These are phyloP conservation scores for Anguilla obscura DNA, from an alignment of 2,797 vertebrate genomes.

Conservation along the genomic window DNA sequence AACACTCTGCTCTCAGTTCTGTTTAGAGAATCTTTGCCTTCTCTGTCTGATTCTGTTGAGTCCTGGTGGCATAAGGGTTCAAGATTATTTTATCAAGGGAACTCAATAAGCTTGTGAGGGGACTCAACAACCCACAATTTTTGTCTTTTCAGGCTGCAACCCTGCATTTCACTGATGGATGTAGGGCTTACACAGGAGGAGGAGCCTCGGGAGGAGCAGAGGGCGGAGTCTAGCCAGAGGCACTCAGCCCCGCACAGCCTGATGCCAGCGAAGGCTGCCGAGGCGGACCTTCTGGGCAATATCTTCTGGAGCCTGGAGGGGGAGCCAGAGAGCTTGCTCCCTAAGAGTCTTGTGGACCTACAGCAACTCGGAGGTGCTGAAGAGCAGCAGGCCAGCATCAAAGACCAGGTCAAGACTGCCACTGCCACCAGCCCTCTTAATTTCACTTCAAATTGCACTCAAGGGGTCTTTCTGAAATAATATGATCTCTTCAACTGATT, in stretches of 20 bases:
- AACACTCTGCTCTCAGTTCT: not conserved
- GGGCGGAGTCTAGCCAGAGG: not conserved
- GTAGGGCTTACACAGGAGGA: not conserved
- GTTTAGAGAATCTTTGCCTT: not conserved
- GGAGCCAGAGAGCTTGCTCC: constrained; percentile 8
- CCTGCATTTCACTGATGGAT: not conserved
- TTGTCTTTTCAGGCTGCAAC: not conserved
- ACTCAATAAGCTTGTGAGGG: not conserved
- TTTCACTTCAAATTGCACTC: not conserved
- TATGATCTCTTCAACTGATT: not conserved
- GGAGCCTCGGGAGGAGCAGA: not conserved
- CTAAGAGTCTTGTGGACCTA: constrained; percentile 1
- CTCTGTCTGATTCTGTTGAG: not conserved
- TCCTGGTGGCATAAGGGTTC: not conserved
- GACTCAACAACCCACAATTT: not conserved
- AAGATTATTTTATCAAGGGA: not conserved
- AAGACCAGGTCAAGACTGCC: not conserved
- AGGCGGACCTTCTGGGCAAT: not conserved
- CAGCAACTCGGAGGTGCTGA: not conserved
- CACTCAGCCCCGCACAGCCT: not conserved
- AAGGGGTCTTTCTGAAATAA: not conserved
- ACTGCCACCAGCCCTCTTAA: not conserved
- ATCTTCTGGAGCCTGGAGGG: constrained; percentile 14
- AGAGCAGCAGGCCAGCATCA: not conserved
- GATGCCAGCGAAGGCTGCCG: not conserved